phyloP scores from a whole-genome alignment of 2,113 vertebrate species.

The Etheostoma spectabile region DNA sequence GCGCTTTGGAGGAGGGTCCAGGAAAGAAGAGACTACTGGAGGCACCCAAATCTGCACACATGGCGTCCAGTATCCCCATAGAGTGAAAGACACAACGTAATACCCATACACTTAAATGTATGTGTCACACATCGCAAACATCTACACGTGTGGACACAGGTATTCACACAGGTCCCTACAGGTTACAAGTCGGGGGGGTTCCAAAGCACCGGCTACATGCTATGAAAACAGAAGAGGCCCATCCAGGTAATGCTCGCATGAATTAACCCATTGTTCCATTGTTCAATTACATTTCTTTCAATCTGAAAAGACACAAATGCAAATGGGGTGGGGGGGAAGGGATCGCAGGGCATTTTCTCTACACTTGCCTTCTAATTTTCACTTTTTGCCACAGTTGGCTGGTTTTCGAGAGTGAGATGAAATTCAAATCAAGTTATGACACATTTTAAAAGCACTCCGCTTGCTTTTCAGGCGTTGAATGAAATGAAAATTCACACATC shows the following conservation, averaged over 20 bases:
- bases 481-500: neutral
- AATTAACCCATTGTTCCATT: neutral
- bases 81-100: neutral
- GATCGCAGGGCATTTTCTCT: neutral
- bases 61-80: neutral
- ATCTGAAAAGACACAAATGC: neutral
- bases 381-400: neutral
- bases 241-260: neutral
- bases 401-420: neutral
- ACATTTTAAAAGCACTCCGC: neutral
- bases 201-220: neutral
- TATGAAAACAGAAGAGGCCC: neutral
- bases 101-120: neutral
- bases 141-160: neutral
- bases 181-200: slow-evolving; percentile 42
- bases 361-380: neutral
- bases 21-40: too few relatives aligned
- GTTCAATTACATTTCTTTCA: neutral
- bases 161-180: neutral
- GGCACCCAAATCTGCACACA: slow-evolving; percentile 1
- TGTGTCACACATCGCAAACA: slow-evolving; percentile 12
- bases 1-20: too few relatives aligned
- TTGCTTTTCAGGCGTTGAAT: neutral
- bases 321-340: neutral
- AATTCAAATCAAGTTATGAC: neutral